Percentiles rank a stretch among this genome's conserved stretches.
phyloP scores from a whole-genome alignment of 2,113 vertebrate genomes.

The Epinephelus lanceolatus region DNA sequence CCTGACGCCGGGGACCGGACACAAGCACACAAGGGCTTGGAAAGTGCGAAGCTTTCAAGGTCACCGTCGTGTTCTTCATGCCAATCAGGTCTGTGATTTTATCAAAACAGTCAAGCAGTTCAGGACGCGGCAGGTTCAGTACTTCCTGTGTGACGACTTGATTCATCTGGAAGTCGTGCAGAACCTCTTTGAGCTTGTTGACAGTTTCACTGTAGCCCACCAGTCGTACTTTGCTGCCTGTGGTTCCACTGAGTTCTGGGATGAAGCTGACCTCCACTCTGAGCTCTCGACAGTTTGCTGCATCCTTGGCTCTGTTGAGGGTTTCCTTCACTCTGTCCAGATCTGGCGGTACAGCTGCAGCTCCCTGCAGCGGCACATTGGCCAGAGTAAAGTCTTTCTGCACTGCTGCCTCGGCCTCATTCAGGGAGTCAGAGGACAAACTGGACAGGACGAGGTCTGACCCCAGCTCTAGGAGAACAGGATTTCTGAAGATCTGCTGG shows the following conservation, averaged over 20 bases:
- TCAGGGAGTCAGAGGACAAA: constrained; percentile 61
- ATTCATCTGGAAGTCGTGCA: constrained; percentile 64
- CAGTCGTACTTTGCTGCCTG: constrained; percentile 44
- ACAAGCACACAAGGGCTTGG: constrained; percentile 60
- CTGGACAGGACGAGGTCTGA: constrained; percentile 69
- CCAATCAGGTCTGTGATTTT: constrained; percentile 50
- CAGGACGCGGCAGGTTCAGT: constrained; percentile 45
- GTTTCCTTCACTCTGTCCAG: constrained; percentile 62
- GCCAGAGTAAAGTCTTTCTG: constrained; percentile 49
- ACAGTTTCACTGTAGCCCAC: constrained; percentile 72
- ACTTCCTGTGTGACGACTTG: constrained; percentile 39
- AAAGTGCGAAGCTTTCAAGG: not conserved
- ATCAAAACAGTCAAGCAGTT: constrained; percentile 66
- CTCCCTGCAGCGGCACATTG: constrained; percentile 45
- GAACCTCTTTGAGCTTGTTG: constrained; percentile 50
- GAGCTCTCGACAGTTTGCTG: constrained; percentile 36
- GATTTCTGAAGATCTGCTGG: constrained; percentile 58
- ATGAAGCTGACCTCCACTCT: constrained; percentile 64
- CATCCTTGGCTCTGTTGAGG: constrained; percentile 30
- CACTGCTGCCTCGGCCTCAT: constrained; percentile 63
- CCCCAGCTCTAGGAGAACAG: constrained; percentile 62
- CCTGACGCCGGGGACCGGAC: constrained; percentile 62
- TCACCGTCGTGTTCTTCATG: constrained; percentile 47
- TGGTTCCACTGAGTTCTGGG: not conserved
- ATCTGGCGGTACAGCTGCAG: constrained; percentile 30